phyloP scores from a whole-genome alignment of 2,797 vertebrate genomes.

The Neosalanx taihuensis region DNA sequence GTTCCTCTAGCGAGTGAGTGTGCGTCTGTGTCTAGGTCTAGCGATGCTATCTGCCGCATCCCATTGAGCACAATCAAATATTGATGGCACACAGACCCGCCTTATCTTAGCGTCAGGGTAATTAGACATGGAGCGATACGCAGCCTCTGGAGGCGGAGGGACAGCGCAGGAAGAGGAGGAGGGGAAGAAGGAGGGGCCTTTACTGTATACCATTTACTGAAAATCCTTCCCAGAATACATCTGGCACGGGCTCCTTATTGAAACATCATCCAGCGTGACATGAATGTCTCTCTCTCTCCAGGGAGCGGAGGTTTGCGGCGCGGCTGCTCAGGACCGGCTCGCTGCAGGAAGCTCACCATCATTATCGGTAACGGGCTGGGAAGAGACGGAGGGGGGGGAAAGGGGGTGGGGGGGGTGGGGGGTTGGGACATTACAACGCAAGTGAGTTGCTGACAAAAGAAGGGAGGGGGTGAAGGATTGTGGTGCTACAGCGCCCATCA shows the following conservation, averaged over 20 bases:
- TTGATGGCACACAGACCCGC: slow-evolving; percentile 34
- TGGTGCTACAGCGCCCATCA: slow-evolving; percentile 21
- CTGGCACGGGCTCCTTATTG: slow-evolving; percentile 36
- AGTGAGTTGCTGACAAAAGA: slow-evolving; percentile 15
- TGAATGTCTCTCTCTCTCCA: slow-evolving; percentile 22
- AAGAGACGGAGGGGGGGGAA: slow-evolving; percentile 14
- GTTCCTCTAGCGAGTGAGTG: background rate
- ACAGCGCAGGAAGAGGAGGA: slow-evolving; percentile 25
- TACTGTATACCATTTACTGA: slow-evolving; percentile 35
- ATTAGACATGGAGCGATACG: slow-evolving; percentile 41
- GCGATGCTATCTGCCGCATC: slow-evolving; percentile 34
- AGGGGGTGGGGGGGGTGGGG: too few species aligned
- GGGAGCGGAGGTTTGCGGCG: slow-evolving; percentile 5
- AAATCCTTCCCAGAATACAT: slow-evolving; percentile 45
- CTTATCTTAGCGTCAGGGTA: slow-evolving; percentile 44
- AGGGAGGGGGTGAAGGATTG: slow-evolving; percentile 20
- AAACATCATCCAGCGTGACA: slow-evolving; percentile 52
- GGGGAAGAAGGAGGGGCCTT: slow-evolving; percentile 27
- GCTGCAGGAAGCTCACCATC: slow-evolving; percentile 10
- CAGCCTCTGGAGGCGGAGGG: slow-evolving; percentile 26
- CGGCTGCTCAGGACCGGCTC: slow-evolving; percentile 19
- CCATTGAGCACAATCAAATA: slow-evolving; percentile 43
- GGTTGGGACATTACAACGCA: background rate
- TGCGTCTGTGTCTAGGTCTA: background rate
- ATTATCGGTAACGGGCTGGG: slow-evolving; percentile 27